These are phyloP conservation scores for Polydrusus cervinus DNA, from an alignment of 2,888 invertebrate genomes.

Conservation along the genomic window DNA sequence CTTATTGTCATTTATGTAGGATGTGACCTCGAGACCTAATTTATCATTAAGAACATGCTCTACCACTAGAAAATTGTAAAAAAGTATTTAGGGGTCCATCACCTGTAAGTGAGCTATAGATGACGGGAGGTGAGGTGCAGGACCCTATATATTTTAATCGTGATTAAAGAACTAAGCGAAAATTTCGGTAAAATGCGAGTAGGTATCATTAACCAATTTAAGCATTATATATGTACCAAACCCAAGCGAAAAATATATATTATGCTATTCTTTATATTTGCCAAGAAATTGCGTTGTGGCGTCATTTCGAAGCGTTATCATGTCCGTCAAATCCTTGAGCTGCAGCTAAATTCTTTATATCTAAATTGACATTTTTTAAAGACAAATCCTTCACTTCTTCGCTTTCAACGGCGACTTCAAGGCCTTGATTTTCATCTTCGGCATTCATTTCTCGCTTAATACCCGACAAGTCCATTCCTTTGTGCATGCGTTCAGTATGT, in stretches of 20 bases:
- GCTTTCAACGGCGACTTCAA: constrained; percentile 53
- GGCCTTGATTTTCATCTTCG: constrained; percentile 47
- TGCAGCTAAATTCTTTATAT: background rate
- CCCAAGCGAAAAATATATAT: constrained; percentile 3
- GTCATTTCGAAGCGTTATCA: constrained; percentile 21
- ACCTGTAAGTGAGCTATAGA: no score
- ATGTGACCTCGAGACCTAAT: no score
- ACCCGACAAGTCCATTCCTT: constrained; percentile 67
- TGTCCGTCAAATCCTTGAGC: background rate
- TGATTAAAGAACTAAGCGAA: background rate
- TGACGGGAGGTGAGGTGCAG: no score
- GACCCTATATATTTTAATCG: no score
- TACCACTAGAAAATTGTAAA: no score
- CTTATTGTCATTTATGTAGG: background rate
- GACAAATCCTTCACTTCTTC: constrained; percentile 53
- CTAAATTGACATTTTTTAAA: constrained; percentile 31
- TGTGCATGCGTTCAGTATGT: constrained; percentile 86
- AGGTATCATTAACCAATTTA: constrained; percentile 2
- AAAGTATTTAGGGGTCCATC: no score
- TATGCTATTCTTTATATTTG: background rate
- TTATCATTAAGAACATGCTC: no score
- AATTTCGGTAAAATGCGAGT: background rate
- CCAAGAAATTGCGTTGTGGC: background rate
- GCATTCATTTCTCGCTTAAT: constrained; percentile 63
- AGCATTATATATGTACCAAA: background rate